Evolutionary conservation across 2,888 invertebrate genomes (phyloP).

Genomic region (Dicyrtoma fusca): DNA sequence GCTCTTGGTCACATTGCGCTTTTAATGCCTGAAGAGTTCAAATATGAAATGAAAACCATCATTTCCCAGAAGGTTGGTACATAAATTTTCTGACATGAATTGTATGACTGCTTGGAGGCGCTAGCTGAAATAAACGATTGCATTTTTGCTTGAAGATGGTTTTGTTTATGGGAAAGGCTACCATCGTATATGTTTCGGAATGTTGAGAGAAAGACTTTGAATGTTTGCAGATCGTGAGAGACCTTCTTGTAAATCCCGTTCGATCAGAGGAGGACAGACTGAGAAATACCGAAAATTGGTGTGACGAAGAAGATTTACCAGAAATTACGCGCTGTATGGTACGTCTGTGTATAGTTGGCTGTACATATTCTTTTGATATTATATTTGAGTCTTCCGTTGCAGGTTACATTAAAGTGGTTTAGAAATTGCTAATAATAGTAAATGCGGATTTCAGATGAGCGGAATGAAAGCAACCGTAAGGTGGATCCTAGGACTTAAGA

Average conservation of each 20-base stretch:
- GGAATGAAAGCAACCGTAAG: slow-evolving; percentile 95
- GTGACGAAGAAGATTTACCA: slow-evolving; percentile 81
- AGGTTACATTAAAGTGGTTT: neutral
- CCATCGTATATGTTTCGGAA: too few species aligned
- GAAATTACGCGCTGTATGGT: slow-evolving; percentile 90
- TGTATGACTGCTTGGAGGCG: too few species aligned
- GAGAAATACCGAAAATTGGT: slow-evolving; percentile 75
- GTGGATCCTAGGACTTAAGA: slow-evolving; percentile 89
- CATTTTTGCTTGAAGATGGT: too few species aligned
- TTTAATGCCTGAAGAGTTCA: slow-evolving; percentile 86
- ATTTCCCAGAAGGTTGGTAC: slow-evolving; percentile 78
- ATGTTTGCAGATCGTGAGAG: slow-evolving; percentile 83
- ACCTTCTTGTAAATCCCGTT: slow-evolving; percentile 72
- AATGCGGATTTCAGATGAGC: slow-evolving; percentile 65
- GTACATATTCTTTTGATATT: neutral
- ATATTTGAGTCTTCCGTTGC: neutral
- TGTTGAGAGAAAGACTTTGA: too few species aligned
- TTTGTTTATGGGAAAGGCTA: too few species aligned
- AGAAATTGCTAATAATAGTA: neutral
- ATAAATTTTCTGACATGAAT: neutral
- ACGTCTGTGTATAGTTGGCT: slow-evolving; percentile 28
- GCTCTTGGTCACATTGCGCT: slow-evolving; percentile 93
- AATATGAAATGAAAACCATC: slow-evolving; percentile 88
- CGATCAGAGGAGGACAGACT: slow-evolving; percentile 53
- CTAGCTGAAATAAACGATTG: neutral